phyloP scores from a whole-genome alignment of 2,888 invertebrate species.

The Rhaphigaster nebulosa region DNA sequence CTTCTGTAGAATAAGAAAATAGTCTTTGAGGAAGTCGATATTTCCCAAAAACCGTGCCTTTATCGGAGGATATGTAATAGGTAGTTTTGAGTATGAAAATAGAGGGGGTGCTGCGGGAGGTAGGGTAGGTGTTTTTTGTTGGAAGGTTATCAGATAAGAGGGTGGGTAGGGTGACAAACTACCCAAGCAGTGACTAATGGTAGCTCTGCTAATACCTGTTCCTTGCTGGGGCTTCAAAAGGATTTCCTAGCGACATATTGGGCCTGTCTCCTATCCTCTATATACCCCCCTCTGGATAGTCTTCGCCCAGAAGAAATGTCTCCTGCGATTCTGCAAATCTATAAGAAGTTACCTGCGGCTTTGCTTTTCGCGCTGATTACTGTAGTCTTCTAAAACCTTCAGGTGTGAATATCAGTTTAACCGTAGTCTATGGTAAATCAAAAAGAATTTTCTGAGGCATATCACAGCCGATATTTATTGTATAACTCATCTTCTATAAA shows the following conservation, averaged over 20 bases:
- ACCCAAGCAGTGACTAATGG: constrained; percentile 42
- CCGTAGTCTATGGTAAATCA: too few relatives aligned
- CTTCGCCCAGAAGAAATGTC: not conserved
- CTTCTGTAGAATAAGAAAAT: not conserved
- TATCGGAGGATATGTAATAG: not conserved
- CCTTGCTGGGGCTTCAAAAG: constrained; percentile 29
- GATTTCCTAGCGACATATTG: constrained; percentile 30
- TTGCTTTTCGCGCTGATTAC: not conserved
- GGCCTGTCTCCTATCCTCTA: constrained; percentile 32
- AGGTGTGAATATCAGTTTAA: too few relatives aligned
- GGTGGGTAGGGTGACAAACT: constrained; percentile 33
- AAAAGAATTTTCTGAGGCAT: too few relatives aligned
- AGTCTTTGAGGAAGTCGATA: not conserved
- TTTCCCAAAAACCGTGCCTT: not conserved
- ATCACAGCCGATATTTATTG: too few relatives aligned
- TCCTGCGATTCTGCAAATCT: constrained; percentile 6
- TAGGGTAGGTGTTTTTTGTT: not conserved
- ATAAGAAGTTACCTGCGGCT: not conserved
- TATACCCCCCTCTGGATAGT: not conserved
- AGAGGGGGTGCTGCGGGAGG: not conserved
- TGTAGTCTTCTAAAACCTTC: not conserved
- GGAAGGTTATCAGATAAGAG: constrained; percentile 39
- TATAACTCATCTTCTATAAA: too few relatives aligned
- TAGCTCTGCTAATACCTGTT: constrained; percentile 40
- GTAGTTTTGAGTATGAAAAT: not conserved